Base-by-base conservation (phyloP, 2,113 vertebrate genomes). In the Nothocercus nigrocapillus region DNA sequence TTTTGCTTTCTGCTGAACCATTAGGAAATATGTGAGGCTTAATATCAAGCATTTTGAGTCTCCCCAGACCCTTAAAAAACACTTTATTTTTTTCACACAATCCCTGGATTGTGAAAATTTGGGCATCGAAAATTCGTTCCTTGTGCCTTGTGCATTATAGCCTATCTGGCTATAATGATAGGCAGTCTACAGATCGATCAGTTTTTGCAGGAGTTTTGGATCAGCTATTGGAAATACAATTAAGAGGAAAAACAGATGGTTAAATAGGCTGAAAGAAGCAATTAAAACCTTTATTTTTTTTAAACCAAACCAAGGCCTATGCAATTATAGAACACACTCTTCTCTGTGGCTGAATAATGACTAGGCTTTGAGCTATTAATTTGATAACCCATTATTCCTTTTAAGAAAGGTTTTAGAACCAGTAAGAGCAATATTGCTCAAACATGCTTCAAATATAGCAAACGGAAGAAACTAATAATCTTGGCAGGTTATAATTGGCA, bases 391-490 rank as follows among this genome's bases (percentile, higher is more conserved):
- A 45, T 80, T 80, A 56, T 56, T 56, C 13, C 17, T 56, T 30
- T 66, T 42, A 67, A 84, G 45, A 75, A 67, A 22, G 2, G 44
- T 83, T 91, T 80, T 38, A 80, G 67, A 80, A 80, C 72, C 62
- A 20, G 5, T 51, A 83, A 80, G n/a, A 88, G 16, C 49, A 58
- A 5, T 44, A 5, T 54, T 62, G 45, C 82, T 83, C 44, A 83
- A 56, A 49, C 21, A 44, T 13, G 40, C 83, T 92, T 89, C n/a
- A 89, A 85, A 86, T 54, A 42, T 45, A 62, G 51, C 66, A 62
- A 91, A 80, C 45, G 70, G 59, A 90, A 88, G 49, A 77, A 91
- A 36, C 25, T 76, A 67, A 63, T 42, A 92, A 75, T 82, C 56
- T n/a, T 36, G 13, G 40, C 58, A 92, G 42, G 42, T 63, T 56